Evolutionary conservation across 1,140 invertebrate species (phyloP).

Genomic region (Heliconius congener): DNA sequence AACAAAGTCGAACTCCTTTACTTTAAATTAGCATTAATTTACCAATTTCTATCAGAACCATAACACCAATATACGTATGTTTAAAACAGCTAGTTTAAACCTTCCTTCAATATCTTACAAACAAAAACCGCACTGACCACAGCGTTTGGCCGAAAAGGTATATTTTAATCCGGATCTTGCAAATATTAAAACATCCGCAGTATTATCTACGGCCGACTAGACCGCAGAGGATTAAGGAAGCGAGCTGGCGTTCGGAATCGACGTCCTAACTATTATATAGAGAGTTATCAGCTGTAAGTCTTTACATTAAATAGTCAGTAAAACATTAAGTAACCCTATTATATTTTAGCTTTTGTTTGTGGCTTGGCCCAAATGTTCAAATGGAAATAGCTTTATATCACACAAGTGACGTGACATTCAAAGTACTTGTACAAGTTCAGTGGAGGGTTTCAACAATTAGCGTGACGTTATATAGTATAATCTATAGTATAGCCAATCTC

Average conservation of each 20-base stretch:
- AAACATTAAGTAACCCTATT: too few relatives aligned
- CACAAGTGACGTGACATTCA: too few relatives aligned
- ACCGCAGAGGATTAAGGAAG: slow-evolving; percentile 5
- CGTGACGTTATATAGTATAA: too few relatives aligned
- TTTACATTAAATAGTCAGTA: neutral
- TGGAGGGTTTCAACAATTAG: too few relatives aligned
- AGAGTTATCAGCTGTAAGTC: neutral
- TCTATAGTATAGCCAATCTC: too few relatives aligned
- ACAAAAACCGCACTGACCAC: slow-evolving; percentile 5
- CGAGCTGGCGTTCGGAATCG: neutral
- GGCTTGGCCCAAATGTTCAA: too few relatives aligned
- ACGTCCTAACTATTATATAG: neutral
- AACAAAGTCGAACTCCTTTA: too few relatives aligned
- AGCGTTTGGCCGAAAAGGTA: neutral
- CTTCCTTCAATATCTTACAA: slow-evolving; percentile 4
- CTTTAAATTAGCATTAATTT: too few relatives aligned
- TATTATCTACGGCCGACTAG: slow-evolving; percentile 8
- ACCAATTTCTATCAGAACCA: too few relatives aligned
- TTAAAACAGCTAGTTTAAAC: neutral
- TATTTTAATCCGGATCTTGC: slow-evolving; percentile 12
- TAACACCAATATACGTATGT: neutral
- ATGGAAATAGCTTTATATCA: too few relatives aligned
- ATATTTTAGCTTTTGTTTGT: too few relatives aligned
- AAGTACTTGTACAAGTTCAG: too few relatives aligned
- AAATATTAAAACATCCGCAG: slow-evolving; percentile 12